Base-by-base conservation (phyloP, 2,113 vertebrate species). In the Rhadina sibilatrix region DNA sequence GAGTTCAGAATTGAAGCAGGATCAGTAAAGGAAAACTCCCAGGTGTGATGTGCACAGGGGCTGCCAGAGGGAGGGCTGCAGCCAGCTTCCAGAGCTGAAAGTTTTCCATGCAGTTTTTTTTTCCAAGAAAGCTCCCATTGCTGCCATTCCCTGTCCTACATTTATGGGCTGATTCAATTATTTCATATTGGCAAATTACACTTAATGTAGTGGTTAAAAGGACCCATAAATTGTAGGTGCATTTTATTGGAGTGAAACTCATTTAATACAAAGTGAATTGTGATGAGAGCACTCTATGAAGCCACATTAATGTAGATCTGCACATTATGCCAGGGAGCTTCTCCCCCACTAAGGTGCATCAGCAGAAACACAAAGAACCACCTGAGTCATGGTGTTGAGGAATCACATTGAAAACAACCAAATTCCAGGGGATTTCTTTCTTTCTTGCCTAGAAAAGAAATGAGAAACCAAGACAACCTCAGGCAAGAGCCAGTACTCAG, bases 31-130 rank as follows among this genome's bases (percentile, higher is more conserved):
- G 31, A 11, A 47, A 40, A 5, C 50, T 17, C 15, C 11, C 9
- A 15, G 15, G 7, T 76, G 87, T 37, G 6, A 69, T 65, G 65
- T 15, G 15, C 20, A 5, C 42, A 6, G 49, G 46, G 72, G 38
- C 83, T 93, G 91, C 80, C 91, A 85, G 91, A 90, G 91, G 86
- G 60, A 80, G 89, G 94, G 42, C 59, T 81, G 46, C 65, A 37
- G 14, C 50, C 92, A 49, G 57, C 89, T 95, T 47, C 54, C 82
- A 72, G 20, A 49, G 63, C 15, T 60, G 30, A 27, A 54, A 16
- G 9, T 27, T 59, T 44, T 38, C 64, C 19, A 0, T 15, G 30
- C 10, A 0, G 5, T 61, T 80, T 79, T 72, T 79, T 72, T 72
- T n/a, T 56, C 6, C 3, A 1, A 4, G 18, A 10, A 33, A 81